These are phyloP conservation scores for Spea multiplicata DNA, from an alignment of 2,113 vertebrate species.

Conservation along the genomic window DNA sequence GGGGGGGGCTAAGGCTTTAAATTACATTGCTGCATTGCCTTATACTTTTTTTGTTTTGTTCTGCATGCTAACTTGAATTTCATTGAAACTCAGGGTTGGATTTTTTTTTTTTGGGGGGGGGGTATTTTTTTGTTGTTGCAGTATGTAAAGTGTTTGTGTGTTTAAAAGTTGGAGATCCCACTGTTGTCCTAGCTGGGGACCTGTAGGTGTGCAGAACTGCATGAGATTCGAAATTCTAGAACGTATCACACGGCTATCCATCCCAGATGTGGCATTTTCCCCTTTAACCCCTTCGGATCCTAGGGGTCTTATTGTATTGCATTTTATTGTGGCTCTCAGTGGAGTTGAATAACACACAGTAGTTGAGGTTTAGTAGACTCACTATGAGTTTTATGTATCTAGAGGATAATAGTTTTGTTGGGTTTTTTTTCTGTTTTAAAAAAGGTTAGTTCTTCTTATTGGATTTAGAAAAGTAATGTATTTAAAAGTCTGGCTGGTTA, in stretches of 20 bases:
- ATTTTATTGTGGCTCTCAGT: too few species aligned
- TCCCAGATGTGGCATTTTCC: too few species aligned
- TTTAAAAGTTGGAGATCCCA: too few species aligned
- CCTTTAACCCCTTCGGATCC: too few species aligned
- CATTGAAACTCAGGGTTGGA: conserved; percentile 10
- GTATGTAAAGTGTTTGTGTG: too few species aligned
- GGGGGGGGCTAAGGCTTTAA: background rate
- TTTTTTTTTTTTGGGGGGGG: background rate
- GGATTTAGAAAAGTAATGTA: background rate
- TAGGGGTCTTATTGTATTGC: too few species aligned
- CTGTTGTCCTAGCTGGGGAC: background rate
- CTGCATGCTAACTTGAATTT: background rate
- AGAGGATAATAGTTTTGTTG: conserved; percentile 5
- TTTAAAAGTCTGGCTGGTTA: too few species aligned
- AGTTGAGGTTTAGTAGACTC: too few species aligned
- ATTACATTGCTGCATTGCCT: conserved; percentile 26
- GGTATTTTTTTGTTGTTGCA: background rate
- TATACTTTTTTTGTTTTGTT: background rate
- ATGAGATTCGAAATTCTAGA: background rate
- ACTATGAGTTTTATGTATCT: background rate
- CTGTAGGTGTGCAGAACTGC: background rate
- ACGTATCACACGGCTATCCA: too few species aligned
- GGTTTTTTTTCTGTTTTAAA: conserved; percentile 14
- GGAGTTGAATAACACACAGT: too few species aligned
- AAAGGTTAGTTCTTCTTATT: conserved; percentile 11